Percentiles rank a stretch among this genome's conserved stretches.
These are phyloP conservation scores for Drosophila anceps DNA, from an alignment of 2,888 invertebrate genomes.

Conservation along the genomic window DNA sequence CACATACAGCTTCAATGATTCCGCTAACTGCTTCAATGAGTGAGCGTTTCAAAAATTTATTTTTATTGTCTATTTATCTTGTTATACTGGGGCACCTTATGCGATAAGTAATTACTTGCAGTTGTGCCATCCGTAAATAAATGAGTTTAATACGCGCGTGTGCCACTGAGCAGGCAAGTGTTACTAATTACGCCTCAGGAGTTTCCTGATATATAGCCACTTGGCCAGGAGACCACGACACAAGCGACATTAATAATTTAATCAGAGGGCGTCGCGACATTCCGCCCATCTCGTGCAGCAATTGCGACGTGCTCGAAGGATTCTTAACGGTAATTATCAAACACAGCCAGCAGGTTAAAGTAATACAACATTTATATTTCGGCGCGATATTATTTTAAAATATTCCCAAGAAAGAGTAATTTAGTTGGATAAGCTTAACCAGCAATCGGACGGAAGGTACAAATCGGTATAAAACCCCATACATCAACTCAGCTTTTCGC, in stretches of 20 bases:
- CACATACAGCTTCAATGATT: background rate
- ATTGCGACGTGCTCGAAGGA: conserved; percentile 35
- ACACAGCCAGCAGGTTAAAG: conserved; percentile 6
- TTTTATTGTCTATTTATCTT: background rate
- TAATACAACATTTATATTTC: too few relatives aligned
- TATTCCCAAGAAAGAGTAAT: too few relatives aligned
- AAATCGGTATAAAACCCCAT: too few relatives aligned
- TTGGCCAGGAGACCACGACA: conserved; percentile 14
- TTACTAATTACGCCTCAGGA: conserved; percentile 51
- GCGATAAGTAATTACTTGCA: background rate
- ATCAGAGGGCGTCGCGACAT: conserved; percentile 9
- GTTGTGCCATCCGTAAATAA: conserved; percentile 3
- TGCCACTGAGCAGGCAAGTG: conserved; percentile 45
- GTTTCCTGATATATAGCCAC: conserved; percentile 1
- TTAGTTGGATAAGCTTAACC: too few relatives aligned
- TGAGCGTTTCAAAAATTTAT: background rate
- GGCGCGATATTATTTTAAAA: too few relatives aligned
- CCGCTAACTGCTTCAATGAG: background rate
- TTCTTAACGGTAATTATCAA: conserved; percentile 50
- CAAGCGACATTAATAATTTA: conserved; percentile 53
- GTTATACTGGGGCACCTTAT: background rate
- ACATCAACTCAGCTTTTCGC: too few relatives aligned
- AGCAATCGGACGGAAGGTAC: too few relatives aligned
- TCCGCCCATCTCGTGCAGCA: background rate
- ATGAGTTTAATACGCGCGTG: background rate